A percentile compares a stretch with the other conserved stretches of the same genome.
These are phyloP conservation scores for Holocentrus rufus DNA, from an alignment of 2,797 vertebrate species.

Conservation along the genomic window DNA sequence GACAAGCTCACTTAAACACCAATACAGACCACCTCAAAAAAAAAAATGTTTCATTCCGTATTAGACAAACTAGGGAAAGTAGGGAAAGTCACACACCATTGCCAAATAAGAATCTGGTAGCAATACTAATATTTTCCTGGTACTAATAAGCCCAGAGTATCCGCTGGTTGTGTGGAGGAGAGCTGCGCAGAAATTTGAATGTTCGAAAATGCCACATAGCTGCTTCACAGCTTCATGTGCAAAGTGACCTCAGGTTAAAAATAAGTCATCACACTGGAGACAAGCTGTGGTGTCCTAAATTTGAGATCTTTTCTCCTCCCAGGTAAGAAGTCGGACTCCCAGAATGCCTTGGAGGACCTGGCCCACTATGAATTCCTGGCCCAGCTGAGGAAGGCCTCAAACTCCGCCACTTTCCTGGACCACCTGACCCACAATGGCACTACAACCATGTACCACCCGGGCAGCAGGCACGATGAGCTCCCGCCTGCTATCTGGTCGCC, in stretches of 20 bases:
- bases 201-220: too few relatives aligned
- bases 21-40: background rate
- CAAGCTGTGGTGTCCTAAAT: background rate
- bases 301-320: conserved; percentile 8
- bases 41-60: background rate
- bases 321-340: conserved; percentile 77
- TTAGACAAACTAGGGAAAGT: background rate
- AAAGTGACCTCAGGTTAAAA: too few relatives aligned
- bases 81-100: background rate
- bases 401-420: conserved; percentile 64
- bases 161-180: background rate
- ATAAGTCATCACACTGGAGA: too few relatives aligned
- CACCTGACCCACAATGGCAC: conserved; percentile 73
- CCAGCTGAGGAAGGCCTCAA: conserved; percentile 75
- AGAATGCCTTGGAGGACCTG: conserved; percentile 73
- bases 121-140: too few relatives aligned
- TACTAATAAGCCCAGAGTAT: too few relatives aligned
- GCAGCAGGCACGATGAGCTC: conserved; percentile 68
- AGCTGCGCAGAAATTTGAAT: background rate
- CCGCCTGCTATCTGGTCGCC: conserved; percentile 81
- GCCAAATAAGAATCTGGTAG: too few relatives aligned
- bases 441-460: conserved; percentile 48
- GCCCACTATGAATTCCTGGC: conserved; percentile 78
- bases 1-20: background rate
- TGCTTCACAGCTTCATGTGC: too few relatives aligned